Base-by-base conservation (phyloP, 2,888 invertebrate genomes). In the Aromia moschata region DNA sequence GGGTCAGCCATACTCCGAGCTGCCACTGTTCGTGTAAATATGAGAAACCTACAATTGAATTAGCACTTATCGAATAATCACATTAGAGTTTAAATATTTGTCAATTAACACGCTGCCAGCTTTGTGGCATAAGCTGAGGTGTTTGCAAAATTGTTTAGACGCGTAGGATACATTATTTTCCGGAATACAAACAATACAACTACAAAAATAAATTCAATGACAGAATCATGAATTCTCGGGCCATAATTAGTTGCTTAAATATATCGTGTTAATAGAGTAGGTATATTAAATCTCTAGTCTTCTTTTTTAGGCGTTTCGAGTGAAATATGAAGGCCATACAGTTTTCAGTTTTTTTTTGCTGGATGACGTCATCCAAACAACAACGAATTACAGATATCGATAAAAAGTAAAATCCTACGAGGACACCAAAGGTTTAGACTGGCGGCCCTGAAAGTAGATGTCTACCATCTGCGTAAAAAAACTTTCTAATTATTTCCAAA, bases 181-280 rank as follows among this genome's bases (percentile, higher is more conserved):
- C 25, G 4, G 7, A 25, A 25, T 25, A 25, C 25, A 25, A 25
- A 25, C 25, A 25, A 25, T 25, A 25, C 25, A 7, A 25, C 25
- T 25, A 25, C 25, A 25, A 17, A 40, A 40, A 40, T 40, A 40
- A 25, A 25, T n/a, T 40, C n/a, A 10, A 40, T 40, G 40, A 17
- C 1, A n/a, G 17, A 17, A 40, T 40, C n/a, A 40, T 11, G 17
- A 16, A 40, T 25, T 25, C 3, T 5, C 25, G 25, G n/a, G n/a
- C n/a, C n/a, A n/a, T n/a, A n/a, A n/a, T n/a, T n/a, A 37, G 4
- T 1, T 16, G 16, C 16, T 40, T 17, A 15, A 15, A 38, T 14
- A 15, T 14, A 9, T n/a, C 40, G 16, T 17, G 7, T 17, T 17
- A 7, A 40, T 14, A 37, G 14, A 4, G 9, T 5, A 7, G 14